These are phyloP conservation scores for Anagrus nilaparvatae DNA, from an alignment of 1,140 invertebrate genomes.

Conservation along the genomic window DNA sequence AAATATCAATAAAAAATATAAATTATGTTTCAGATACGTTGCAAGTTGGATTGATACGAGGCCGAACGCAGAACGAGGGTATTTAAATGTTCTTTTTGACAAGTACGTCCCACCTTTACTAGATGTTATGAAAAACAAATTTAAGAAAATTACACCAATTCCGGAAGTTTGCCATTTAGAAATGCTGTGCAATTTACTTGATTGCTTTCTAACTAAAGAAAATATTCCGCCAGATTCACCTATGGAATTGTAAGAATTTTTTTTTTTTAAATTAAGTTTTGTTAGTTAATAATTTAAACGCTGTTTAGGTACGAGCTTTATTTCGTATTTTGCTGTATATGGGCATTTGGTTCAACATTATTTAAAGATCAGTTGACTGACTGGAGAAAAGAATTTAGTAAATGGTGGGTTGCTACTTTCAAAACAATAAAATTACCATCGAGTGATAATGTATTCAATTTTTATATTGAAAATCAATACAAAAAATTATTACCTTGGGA, in stretches of 20 bases:
- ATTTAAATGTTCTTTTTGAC: slow-evolving; percentile 81
- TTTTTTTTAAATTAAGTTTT: neutral
- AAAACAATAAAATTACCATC: slow-evolving; percentile 83
- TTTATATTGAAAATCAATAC: slow-evolving; percentile 75
- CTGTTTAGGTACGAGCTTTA: slow-evolving; percentile 71
- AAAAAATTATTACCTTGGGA: slow-evolving; percentile 82
- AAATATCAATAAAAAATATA: neutral
- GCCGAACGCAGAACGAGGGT: slow-evolving; percentile 63
- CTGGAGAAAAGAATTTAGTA: slow-evolving; percentile 87
- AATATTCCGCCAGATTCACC: slow-evolving; percentile 77
- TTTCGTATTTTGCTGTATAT: slow-evolving; percentile 84
- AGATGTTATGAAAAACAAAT: slow-evolving; percentile 64
- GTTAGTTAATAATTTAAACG: neutral
- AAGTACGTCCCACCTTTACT: slow-evolving; percentile 86
- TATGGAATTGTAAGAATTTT: slow-evolving; percentile 61
- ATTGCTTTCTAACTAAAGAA: slow-evolving; percentile 71
- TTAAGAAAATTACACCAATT: slow-evolving; percentile 87
- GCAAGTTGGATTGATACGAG: slow-evolving; percentile 85
- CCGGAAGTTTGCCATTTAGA: slow-evolving; percentile 84
- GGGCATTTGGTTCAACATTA: slow-evolving; percentile 87
- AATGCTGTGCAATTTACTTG: slow-evolving; percentile 81
- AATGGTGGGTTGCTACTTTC: slow-evolving; percentile 86
- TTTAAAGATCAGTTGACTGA: slow-evolving; percentile 84
- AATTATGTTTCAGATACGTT: slow-evolving; percentile 51
- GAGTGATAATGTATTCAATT: slow-evolving; percentile 77